phyloP scores from a whole-genome alignment of 2,888 invertebrate species.

The Tuberolachnus salignus region DNA sequence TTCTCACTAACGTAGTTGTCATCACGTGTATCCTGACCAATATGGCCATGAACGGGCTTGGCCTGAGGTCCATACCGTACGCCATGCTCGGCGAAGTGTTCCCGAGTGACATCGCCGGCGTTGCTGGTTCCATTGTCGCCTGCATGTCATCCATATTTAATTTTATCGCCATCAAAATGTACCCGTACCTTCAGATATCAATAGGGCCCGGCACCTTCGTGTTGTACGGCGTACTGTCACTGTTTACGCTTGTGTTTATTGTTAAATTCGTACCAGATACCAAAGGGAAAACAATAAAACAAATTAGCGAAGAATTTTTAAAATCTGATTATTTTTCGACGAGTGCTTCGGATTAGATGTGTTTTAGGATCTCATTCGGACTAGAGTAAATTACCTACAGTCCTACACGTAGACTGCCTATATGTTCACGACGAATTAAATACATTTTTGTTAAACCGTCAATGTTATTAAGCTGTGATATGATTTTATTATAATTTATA shows the following conservation, averaged over 20 bases:
- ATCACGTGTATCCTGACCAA: conserved; percentile 64
- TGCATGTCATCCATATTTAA: conserved; percentile 65
- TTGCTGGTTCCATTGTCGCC: conserved; percentile 63
- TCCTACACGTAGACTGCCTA: no score
- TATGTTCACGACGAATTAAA: no score
- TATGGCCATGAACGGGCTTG: conserved; percentile 66
- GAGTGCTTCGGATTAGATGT: no score
- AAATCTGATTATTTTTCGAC: background rate
- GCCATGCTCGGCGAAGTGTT: conserved; percentile 68
- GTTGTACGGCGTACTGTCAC: conserved; percentile 43
- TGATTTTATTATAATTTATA: no score
- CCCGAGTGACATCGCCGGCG: conserved; percentile 66
- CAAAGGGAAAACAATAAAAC: conserved; percentile 52
- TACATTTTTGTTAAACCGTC: no score
- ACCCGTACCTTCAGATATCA: conserved; percentile 63
- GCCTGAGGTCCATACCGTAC: conserved; percentile 68
- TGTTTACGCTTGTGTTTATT: conserved; percentile 5
- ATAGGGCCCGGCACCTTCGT: conserved; percentile 63
- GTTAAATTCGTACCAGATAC: conserved; percentile 48
- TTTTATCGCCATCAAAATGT: conserved; percentile 66
- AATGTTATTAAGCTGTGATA: no score
- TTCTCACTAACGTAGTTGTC: conserved; percentile 62
- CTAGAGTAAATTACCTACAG: no score
- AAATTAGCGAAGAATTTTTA: conserved; percentile 44
- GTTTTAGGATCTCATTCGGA: no score